A percentile compares a stretch with the other conserved stretches of the same genome.
Conservation (phyloP, 2,113 vertebrate genomes). For the Rhegmatorhina hoffmannsi region DNA sequence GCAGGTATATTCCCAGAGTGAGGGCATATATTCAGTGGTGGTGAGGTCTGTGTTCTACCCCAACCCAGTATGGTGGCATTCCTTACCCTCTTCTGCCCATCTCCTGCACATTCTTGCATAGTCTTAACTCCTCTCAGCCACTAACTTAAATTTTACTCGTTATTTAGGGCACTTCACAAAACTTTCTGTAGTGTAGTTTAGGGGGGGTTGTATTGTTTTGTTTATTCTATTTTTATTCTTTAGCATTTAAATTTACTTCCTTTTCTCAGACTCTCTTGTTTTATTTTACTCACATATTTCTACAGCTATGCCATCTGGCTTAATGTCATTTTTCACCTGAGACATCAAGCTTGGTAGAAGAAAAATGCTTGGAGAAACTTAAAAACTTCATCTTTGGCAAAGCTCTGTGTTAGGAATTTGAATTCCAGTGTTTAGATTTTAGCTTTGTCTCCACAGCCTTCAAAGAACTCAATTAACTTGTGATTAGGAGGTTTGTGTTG, state of each 20-base stretch:
- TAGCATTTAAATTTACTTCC: neutral
- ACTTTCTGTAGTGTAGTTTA: neutral
- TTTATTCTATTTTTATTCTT: neutral
- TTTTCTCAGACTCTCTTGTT: conserved; percentile 3
- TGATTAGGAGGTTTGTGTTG: neutral
- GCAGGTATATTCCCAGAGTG: neutral
- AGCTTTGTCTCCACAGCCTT: neutral
- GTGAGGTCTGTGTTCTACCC: neutral
- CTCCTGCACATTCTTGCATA: rapidly evolving
- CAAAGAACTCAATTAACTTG: neutral
- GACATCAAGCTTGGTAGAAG: neutral
- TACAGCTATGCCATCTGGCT: conserved; percentile 27
- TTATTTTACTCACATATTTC: conserved; percentile 4
- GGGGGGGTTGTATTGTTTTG: neutral
- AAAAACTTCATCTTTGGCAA: conserved; percentile 25
- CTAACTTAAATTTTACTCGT: neutral
- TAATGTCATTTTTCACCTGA: conserved; percentile 49
- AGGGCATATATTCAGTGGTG: neutral
- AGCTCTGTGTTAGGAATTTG: neutral
- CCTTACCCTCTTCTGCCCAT: neutral
- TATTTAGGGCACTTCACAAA: neutral
- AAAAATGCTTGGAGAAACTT: conserved; percentile 16
- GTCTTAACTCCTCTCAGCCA: neutral
- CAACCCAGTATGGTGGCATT: neutral
- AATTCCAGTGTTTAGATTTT: neutral